Evolutionary conservation across 2,113 vertebrate genomes (phyloP).

Genomic region (Progne subis): DNA sequence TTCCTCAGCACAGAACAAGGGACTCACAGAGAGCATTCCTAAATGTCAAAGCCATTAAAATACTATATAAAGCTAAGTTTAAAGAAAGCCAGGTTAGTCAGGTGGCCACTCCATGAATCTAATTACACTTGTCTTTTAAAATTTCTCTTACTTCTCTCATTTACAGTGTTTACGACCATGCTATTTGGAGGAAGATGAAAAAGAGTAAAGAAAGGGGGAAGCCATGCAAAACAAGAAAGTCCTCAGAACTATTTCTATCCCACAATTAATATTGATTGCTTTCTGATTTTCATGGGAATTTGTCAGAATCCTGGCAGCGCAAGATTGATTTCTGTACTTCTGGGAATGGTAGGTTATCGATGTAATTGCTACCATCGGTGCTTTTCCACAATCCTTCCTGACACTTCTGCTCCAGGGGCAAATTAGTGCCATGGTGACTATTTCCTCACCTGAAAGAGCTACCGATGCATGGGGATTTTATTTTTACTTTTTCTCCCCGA

Average conservation of each 20-base stretch:
- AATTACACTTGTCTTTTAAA: background rate
- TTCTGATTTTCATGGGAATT: slow-evolving; percentile 60
- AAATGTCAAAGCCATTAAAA: slow-evolving; percentile 11
- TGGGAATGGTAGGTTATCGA: slow-evolving; percentile 48
- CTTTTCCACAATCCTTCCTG: slow-evolving; percentile 41
- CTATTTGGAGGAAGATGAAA: background rate
- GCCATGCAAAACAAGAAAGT: background rate
- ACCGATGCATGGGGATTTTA: background rate
- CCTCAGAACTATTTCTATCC: background rate
- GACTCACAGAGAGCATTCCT: background rate
- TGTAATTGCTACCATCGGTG: slow-evolving; percentile 54
- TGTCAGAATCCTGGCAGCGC: slow-evolving; percentile 43
- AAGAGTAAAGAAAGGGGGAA: background rate
- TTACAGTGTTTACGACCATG: background rate
- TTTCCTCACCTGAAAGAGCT: background rate
- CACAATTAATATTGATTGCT: slow-evolving; percentile 57
- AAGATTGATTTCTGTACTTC: slow-evolving; percentile 56
- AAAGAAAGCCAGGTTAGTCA: background rate
- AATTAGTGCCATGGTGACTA: background rate
- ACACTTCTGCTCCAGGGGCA: slow-evolving; percentile 16
- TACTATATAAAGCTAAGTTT: background rate
- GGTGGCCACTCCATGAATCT: background rate
- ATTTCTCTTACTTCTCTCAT: background rate
- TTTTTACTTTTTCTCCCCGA: accelerated
- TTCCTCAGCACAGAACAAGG: background rate